phyloP scores from a whole-genome alignment of 2,797 vertebrate genomes.

The Liparis tanakae region DNA sequence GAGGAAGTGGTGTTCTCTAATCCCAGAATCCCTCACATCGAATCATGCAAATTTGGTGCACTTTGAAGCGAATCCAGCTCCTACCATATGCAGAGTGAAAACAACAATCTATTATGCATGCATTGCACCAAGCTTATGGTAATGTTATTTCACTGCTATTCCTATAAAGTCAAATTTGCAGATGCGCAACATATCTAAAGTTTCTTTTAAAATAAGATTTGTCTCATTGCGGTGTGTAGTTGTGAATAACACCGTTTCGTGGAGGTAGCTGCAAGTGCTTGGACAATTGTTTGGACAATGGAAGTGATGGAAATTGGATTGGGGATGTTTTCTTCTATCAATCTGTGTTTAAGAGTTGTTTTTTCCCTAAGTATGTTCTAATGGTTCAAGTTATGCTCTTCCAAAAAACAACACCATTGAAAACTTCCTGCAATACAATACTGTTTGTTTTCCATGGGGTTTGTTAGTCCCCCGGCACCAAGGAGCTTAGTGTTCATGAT shows the following conservation, averaged over 20 bases:
- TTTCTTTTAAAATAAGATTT: constrained; percentile 78
- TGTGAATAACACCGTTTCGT: constrained; percentile 58
- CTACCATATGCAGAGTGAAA: constrained; percentile 87
- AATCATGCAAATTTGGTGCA: constrained; percentile 89
- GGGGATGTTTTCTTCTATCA: constrained; percentile 60
- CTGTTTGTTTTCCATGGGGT: constrained; percentile 50
- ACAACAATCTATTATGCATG: constrained; percentile 91
- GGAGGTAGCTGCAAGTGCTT: constrained; percentile 37
- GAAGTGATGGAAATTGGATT: constrained; percentile 23
- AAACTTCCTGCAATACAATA: constrained; percentile 52
- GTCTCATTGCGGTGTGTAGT: constrained; percentile 68
- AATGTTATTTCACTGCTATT: constrained; percentile 85
- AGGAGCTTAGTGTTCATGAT: constrained; percentile 25
- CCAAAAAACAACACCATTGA: constrained; percentile 56
- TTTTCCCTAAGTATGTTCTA: constrained; percentile 54
- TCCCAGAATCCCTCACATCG: constrained; percentile 89
- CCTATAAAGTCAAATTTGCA: constrained; percentile 82
- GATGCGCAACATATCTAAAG: constrained; percentile 78
- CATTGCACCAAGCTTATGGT: constrained; percentile 89
- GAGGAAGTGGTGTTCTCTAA: constrained; percentile 84
- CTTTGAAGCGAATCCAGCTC: constrained; percentile 89
- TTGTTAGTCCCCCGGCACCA: constrained; percentile 20
- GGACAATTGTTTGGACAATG: constrained; percentile 44
- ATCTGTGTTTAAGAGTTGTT: constrained; percentile 58
- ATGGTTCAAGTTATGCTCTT: constrained; percentile 64